phyloP scores from a whole-genome alignment of 1,140 invertebrate species.

The Neodiprion pinetum region DNA sequence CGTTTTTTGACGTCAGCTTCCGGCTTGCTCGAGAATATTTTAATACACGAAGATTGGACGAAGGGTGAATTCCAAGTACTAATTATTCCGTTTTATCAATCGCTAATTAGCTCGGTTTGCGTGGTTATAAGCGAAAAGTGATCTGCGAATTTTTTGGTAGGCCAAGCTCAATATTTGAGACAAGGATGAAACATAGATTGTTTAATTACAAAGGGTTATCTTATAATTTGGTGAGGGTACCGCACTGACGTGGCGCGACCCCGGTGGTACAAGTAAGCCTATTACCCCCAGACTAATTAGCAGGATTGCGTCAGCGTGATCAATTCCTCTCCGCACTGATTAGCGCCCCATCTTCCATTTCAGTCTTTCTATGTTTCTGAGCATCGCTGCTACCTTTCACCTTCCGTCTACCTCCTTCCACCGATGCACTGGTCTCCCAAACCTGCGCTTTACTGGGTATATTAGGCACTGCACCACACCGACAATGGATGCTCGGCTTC shows the following conservation, averaged over 20 bases:
- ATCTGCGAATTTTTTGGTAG: not conserved
- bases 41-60: no score
- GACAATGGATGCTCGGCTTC: slow-evolving; percentile 7
- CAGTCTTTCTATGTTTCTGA: not conserved
- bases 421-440: not conserved
- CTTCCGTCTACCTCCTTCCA: not conserved
- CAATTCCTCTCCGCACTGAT: slow-evolving; percentile 12
- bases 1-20: no score
- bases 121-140: not conserved
- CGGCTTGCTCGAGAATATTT: no score
- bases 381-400: not conserved
- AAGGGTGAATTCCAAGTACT: no score
- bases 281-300: slow-evolving; percentile 14
- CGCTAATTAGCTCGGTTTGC: not conserved
- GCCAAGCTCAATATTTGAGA: not conserved
- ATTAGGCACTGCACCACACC: slow-evolving; percentile 2
- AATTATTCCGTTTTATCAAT: not conserved
- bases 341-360: not conserved
- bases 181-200: not conserved
- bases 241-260: not conserved
- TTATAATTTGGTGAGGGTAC: not conserved
- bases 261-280: slow-evolving; percentile 2
- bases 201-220: slow-evolving; percentile 1
- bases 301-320: slow-evolving; percentile 15
- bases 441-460: not conserved